Percentiles rank a stretch among this genome's conserved stretches.
These are phyloP conservation scores for Emys orbicularis DNA, from an alignment of 2,797 vertebrate genomes.

Conservation along the genomic window DNA sequence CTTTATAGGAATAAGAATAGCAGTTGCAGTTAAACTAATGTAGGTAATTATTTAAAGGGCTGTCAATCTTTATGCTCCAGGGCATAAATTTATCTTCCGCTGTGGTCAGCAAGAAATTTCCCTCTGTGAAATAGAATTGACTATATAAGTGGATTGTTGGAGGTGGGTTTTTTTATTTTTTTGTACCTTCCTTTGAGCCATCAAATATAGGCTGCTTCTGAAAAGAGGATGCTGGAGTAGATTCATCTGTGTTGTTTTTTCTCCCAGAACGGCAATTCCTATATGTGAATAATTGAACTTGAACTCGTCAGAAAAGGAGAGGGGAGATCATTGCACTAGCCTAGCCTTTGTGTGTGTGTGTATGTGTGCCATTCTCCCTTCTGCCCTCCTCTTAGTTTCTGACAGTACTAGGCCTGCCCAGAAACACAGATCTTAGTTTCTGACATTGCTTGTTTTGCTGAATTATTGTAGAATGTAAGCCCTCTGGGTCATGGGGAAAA, in stretches of 20 bases:
- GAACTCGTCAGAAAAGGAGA: constrained; percentile 10
- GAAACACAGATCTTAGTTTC: constrained; percentile 38
- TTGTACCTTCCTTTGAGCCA: neutral
- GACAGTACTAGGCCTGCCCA: no score
- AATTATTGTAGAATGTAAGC: constrained; percentile 35
- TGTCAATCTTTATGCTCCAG: neutral
- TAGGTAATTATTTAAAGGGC: neutral
- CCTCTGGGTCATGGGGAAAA: constrained; percentile 66
- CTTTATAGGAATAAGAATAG: neutral
- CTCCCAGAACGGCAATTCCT: neutral
- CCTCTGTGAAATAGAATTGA: neutral
- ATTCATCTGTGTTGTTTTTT: neutral
- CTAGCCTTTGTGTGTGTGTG: neutral
- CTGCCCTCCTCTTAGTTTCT: neutral
- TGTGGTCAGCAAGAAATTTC: neutral
- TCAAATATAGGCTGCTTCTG: neutral
- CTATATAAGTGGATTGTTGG: neutral
- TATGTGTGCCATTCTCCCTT: constrained; percentile 29
- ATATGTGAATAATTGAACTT: constrained; percentile 37
- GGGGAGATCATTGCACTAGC: constrained; percentile 1
- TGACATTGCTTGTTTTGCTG: constrained; percentile 36
- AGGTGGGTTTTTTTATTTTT: neutral
- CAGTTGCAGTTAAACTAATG: neutral
- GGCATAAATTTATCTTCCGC: neutral
- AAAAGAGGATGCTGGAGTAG: neutral